Evolutionary conservation across 2,888 invertebrate species (phyloP).

Genomic region (Dexiosoma caninum): DNA sequence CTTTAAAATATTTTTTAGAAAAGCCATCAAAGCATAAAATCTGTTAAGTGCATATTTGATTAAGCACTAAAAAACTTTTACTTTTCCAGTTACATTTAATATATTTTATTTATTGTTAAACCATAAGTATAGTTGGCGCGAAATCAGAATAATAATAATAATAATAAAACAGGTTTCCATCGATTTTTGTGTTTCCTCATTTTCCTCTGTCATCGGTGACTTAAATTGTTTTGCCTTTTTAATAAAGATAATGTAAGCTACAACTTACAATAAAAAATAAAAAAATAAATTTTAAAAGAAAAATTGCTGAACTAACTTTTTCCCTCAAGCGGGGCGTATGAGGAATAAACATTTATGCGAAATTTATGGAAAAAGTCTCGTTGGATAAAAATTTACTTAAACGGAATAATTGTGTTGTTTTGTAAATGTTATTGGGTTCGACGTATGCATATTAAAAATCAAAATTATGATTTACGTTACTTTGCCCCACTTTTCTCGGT

Average conservation of each 20-base stretch:
- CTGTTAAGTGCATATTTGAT: conserved; percentile 48
- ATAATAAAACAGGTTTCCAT: conserved; percentile 1
- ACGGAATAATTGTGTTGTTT: not conserved
- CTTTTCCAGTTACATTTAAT: not conserved
- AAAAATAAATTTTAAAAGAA: too few species aligned
- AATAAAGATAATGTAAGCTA: conserved; percentile 33
- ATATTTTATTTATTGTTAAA: conserved; percentile 12
- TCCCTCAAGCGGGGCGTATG: too few species aligned
- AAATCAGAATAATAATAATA: conserved; percentile 19
- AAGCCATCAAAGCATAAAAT: not conserved
- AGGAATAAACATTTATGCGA: too few species aligned
- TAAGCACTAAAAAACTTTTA: conserved; percentile 15
- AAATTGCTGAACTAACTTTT: too few species aligned
- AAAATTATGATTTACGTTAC: not conserved
- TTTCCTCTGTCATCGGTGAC: not conserved
- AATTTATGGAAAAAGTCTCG: not conserved
- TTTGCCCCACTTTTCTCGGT: not conserved
- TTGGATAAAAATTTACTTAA: not conserved
- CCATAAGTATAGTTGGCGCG: not conserved
- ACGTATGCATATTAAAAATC: conserved; percentile 1
- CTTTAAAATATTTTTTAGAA: too few species aligned
- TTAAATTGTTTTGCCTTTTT: too few species aligned
- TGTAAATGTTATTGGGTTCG: not conserved
- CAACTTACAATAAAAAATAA: too few species aligned
- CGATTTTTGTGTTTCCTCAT: not conserved